These are phyloP conservation scores for Micronisus gabar DNA, from an alignment of 2,113 vertebrate species.

Conservation along the genomic window DNA sequence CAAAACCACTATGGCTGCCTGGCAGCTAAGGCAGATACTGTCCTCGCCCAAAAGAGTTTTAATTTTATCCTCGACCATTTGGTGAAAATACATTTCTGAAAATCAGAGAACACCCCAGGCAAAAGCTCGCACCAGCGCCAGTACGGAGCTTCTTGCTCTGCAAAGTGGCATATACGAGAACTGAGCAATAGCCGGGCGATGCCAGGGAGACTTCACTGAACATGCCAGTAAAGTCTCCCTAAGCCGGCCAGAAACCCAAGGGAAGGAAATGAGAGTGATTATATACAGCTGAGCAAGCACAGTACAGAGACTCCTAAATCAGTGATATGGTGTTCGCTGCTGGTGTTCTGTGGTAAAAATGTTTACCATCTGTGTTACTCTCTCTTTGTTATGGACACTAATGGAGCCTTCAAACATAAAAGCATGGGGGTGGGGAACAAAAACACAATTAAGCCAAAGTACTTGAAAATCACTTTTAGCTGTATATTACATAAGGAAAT, in stretches of 20 bases:
- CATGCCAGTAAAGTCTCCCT: conserved; percentile 3
- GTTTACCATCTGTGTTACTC: conserved; percentile 66
- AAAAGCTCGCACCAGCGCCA: neutral
- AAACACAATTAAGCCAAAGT: neutral
- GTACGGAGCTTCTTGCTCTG: neutral
- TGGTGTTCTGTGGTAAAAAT: conserved; percentile 66
- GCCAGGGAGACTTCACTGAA: conserved; percentile 7
- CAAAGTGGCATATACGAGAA: neutral
- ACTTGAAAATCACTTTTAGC: conserved; percentile 32
- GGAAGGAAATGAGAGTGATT: conserved; percentile 67
- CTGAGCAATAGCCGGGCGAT: neutral
- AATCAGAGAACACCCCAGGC: neutral
- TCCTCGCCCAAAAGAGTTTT: neutral
- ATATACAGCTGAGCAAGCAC: conserved; percentile 70
- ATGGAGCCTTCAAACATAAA: conserved; percentile 52
- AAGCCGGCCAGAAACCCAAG: conserved; percentile 51
- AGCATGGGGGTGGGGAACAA: neutral
- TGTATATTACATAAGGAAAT: neutral
- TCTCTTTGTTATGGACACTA: conserved; percentile 59
- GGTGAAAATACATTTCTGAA: neutral
- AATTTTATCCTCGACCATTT: neutral
- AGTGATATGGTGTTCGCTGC: conserved; percentile 46
- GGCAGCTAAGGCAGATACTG: neutral
- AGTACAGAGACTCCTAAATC: conserved; percentile 53
- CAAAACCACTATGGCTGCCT: neutral